A percentile compares a stretch with the other conserved stretches of the same genome.
These are phyloP conservation scores for Cercopithecus mitis DNA, from an alignment of 2,797 vertebrate species.

Conservation along the genomic window DNA sequence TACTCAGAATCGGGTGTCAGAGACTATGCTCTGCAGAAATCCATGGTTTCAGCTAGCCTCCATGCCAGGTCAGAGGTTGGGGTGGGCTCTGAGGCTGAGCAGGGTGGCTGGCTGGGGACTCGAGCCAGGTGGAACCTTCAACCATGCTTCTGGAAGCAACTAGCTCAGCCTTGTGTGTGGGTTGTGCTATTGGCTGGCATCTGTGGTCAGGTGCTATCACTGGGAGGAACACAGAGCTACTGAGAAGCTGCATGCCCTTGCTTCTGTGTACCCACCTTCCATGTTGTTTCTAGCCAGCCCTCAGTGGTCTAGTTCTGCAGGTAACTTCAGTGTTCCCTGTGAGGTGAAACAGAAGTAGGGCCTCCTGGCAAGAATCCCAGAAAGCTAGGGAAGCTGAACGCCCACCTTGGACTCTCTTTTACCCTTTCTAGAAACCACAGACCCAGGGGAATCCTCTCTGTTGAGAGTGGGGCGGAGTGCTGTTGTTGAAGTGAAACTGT, in stretches of 20 bases:
- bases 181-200: background rate
- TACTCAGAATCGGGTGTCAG: background rate
- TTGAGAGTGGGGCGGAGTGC: fast-evolving
- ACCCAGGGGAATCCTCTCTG: background rate
- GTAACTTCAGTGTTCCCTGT: too few relatives aligned
- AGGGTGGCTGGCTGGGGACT: background rate
- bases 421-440: background rate
- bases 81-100: background rate
- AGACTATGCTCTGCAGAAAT: background rate
- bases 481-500: background rate
- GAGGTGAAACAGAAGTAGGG: background rate
- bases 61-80: background rate
- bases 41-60: too few relatives aligned
- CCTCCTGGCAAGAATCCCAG: background rate
- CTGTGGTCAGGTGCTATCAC: background rate
- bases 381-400: background rate
- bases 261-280: too few relatives aligned
- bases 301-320: background rate
- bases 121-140: background rate
- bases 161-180: background rate
- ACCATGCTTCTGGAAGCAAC: background rate
- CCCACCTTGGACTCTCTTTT: background rate
- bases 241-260: background rate
- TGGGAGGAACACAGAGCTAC: background rate
- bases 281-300: background rate